Base-by-base conservation (phyloP, 2,888 invertebrate species). In the Hemithea aestivaria region DNA sequence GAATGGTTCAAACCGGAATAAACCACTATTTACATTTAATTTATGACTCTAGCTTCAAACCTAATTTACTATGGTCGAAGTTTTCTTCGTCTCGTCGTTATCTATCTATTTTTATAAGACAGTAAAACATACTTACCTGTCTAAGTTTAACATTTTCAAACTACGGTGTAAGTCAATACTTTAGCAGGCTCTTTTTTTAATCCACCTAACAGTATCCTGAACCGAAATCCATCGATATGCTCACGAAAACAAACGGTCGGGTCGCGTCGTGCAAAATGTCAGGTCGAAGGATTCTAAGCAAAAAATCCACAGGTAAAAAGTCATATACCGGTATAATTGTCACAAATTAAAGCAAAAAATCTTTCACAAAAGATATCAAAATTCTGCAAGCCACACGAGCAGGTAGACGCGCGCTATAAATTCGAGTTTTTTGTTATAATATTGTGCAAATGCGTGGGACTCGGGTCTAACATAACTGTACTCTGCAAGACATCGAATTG, bases 321-420 rank as follows among this genome's bases (percentile, higher is more conserved):
- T 85, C 81, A 85, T 84, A 82, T 83, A 84, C 85, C 83, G 85
- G 72, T 85, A 85, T 87, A 87, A 85, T 85, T 87, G 85, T 85
- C 87, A 87, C 87, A 87, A 87, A 87, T 87, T 85, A 81, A 85
- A 69, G 84, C 85, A 87, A 87, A 87, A 87, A 85, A 71, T 44
- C 11, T 53, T 62, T 63, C 69, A 84, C 83, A 84, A 85, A 81
- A 77, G 84, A 73, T 84, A 85, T 85, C 85, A 83, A 83, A 81
- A 87, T 81, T 80, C 84, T 84, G 87, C 85, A 85, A 85, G 87
- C 83, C 85, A 85, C 87, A 87, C 85, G 85, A 81, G 83, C 87
- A 87, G 87, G 87, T 87, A 87, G 78, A 70, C 54, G 66, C 63
- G 64, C 55, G 56, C 69, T 77, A 74, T 76, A 77, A 76, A 77